Evolutionary conservation across 2,113 vertebrate species (phyloP).

Genomic region (Chrysochloris asiatica): DNA sequence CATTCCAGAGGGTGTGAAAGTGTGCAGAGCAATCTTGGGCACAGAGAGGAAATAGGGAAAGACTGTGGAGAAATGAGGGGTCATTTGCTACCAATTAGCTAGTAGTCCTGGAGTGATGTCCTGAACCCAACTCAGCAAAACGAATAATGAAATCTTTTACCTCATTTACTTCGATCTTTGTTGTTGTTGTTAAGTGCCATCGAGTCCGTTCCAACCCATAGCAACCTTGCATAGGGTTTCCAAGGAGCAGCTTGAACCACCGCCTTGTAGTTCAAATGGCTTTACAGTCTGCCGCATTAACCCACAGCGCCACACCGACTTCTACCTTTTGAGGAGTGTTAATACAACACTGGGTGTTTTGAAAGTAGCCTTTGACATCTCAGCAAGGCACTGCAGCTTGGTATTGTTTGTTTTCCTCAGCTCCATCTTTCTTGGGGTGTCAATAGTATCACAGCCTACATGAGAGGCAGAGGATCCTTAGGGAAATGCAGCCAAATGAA

Average conservation of each 20-base stretch:
- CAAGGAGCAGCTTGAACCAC: too few relatives aligned
- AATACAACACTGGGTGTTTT: constrained; percentile 58
- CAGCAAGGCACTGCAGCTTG: constrained; percentile 31
- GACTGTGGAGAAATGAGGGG: constrained; percentile 59
- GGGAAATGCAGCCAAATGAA: constrained; percentile 20
- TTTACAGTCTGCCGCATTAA: too few relatives aligned
- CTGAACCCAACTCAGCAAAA: constrained; percentile 58
- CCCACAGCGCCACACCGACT: too few relatives aligned
- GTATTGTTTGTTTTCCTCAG: background rate
- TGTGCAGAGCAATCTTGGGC: background rate
- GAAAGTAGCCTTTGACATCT: background rate
- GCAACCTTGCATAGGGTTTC: too few relatives aligned
- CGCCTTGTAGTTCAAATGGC: too few relatives aligned
- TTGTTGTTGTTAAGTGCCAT: too few relatives aligned
- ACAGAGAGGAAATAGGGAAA: constrained; percentile 39
- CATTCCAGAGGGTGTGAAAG: background rate
- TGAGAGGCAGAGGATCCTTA: constrained; percentile 54
- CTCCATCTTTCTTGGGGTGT: constrained; percentile 46
- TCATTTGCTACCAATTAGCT: constrained; percentile 47
- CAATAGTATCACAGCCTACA: accelerated
- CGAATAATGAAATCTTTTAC: constrained; percentile 41
- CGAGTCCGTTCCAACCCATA: too few relatives aligned
- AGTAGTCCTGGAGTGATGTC: constrained; percentile 60
- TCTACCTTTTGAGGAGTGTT: too few relatives aligned
- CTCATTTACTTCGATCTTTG: constrained; percentile 34